phyloP scores from a whole-genome alignment of 2,113 vertebrate genomes.

The Picathartes gymnocephalus region DNA sequence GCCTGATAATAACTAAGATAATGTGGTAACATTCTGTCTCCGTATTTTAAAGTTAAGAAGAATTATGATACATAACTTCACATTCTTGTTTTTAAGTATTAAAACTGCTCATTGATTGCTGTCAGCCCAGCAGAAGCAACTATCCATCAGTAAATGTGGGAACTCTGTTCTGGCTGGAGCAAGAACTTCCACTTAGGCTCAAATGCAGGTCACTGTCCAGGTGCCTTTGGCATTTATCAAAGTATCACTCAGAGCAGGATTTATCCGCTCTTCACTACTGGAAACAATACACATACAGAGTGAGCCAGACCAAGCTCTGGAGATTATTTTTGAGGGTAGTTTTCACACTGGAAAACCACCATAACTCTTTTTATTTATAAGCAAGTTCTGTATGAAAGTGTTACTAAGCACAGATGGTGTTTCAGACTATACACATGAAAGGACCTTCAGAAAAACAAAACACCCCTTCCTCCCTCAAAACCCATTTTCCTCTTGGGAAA shows the following conservation, averaged over 20 bases:
- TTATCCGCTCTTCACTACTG: neutral
- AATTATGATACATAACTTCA: neutral
- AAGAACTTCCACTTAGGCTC: neutral
- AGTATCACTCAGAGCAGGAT: accelerated
- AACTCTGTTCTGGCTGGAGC: neutral
- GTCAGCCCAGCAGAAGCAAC: neutral
- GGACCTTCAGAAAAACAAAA: neutral
- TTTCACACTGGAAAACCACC: neutral
- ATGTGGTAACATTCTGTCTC: neutral
- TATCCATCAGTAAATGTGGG: neutral
- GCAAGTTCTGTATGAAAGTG: neutral
- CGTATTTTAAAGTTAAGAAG: neutral
- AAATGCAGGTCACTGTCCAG: neutral
- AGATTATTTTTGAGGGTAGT: neutral
- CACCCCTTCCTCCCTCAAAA: neutral
- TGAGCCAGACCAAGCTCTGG: neutral
- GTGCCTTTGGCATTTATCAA: neutral
- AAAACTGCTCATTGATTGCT: accelerated
- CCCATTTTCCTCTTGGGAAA: neutral
- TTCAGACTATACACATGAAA: neutral
- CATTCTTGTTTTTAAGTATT: neutral
- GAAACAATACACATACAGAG: accelerated
- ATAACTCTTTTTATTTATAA: neutral
- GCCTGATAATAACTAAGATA: neutral
- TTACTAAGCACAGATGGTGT: neutral